phyloP scores from a whole-genome alignment of 2,113 vertebrate genomes.

The Orycteropus afer region DNA sequence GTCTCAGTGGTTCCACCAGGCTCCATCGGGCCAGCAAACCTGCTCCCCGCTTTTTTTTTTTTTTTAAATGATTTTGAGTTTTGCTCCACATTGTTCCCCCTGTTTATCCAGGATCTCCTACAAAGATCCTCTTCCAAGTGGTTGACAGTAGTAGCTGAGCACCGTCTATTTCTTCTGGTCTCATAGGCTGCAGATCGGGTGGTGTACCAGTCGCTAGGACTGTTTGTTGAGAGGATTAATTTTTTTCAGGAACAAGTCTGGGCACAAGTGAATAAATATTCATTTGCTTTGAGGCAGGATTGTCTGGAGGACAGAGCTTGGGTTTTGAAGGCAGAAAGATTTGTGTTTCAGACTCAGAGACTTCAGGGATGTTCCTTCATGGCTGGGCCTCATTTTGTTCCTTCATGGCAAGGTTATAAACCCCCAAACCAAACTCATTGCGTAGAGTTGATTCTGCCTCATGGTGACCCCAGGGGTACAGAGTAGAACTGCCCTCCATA shows the following conservation, averaged over 20 bases:
- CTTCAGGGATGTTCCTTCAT: neutral
- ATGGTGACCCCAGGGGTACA: neutral
- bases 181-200: no score
- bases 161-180: no score
- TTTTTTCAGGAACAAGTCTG: constrained; percentile 33
- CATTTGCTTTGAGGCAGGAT: neutral
- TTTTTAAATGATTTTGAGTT: no score
- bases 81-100: no score
- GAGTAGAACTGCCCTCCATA: neutral
- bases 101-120: no score
- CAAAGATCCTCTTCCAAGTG: no score
- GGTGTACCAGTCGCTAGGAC: no score
- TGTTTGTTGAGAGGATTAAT: no score
- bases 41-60: no score
- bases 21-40: no score
- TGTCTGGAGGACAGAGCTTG: neutral
- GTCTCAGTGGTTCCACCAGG: no score
- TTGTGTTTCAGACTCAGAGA: neutral
- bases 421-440: neutral
- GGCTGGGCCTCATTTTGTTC: neutral
- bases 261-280: constrained; percentile 42
- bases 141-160: no score
- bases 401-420: neutral
- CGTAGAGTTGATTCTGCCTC: neutral
- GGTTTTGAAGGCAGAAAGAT: neutral